A percentile compares a stretch with the other conserved stretches of the same genome.
Evolutionary conservation across 2,888 invertebrate genomes (phyloP).

Genomic region (Prosopocoilus inquinatus): DNA sequence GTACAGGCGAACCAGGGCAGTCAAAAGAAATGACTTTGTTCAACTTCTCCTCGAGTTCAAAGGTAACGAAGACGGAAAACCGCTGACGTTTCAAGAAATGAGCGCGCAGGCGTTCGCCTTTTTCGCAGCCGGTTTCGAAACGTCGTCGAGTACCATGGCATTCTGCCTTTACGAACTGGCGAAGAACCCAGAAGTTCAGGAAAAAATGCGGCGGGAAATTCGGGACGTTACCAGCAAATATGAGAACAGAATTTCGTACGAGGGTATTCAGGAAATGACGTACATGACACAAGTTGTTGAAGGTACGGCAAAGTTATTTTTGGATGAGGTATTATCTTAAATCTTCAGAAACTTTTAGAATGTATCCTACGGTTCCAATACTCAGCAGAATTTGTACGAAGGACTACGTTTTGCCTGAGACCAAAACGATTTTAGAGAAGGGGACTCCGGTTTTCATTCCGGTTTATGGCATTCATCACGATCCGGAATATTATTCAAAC

Average conservation of each 20-base stretch:
- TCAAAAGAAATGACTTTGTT: slow-evolving; percentile 41
- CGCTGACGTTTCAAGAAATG: slow-evolving; percentile 31
- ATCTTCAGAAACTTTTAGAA: slow-evolving; percentile 13
- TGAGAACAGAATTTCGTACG: slow-evolving; percentile 47
- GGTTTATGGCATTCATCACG: slow-evolving; percentile 10
- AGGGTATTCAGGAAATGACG: slow-evolving; percentile 47
- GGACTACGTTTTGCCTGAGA: slow-evolving; percentile 5
- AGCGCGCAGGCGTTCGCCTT: slow-evolving; percentile 39
- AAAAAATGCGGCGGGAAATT: slow-evolving; percentile 47
- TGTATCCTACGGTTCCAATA: slow-evolving; percentile 7
- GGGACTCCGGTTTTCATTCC: slow-evolving; percentile 7
- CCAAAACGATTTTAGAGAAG: slow-evolving; percentile 1
- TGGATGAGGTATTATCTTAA: too few species aligned
- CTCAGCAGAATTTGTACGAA: slow-evolving; percentile 9
- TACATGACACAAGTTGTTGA: not conserved
- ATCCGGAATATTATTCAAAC: slow-evolving; percentile 12
- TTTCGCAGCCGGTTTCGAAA: slow-evolving; percentile 46
- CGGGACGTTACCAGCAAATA: slow-evolving; percentile 39
- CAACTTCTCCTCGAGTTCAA: slow-evolving; percentile 39
- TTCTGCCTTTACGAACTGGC: slow-evolving; percentile 43
- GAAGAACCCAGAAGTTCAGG: slow-evolving; percentile 43
- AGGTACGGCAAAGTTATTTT: not conserved
- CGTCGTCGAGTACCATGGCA: slow-evolving; percentile 41
- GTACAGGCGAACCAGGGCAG: slow-evolving; percentile 21
- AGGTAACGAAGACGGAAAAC: slow-evolving; percentile 14